Base-by-base conservation (phyloP, 2,888 invertebrate species). In the Conus canariensis region DNA sequence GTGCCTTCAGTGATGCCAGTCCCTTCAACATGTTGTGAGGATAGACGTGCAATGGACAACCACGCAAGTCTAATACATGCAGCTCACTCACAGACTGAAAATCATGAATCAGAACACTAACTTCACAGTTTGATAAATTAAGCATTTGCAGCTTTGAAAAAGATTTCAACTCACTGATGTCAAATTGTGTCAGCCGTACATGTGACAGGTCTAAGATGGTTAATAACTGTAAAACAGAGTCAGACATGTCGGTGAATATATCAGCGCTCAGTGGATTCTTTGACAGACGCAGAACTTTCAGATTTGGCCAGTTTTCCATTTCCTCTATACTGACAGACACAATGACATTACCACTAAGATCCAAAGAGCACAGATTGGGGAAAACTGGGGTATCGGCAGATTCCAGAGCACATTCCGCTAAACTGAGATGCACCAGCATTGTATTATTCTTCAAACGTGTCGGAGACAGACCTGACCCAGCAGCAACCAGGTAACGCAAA, bases 131-230 rank as follows among this genome's bases (percentile, higher is more conserved):
- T 8, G 88, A 82, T 8, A 88, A 64, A 19, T 88, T 88, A 5
- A 91, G 74, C 14, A 56, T 22, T 19, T 83, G 59, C 19, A 91
- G 30, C 16, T 74, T 87, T 8, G 30, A 19, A 97, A 97, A 96
- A 97, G 96, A 0, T 97, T 97, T 89, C 97, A 82, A 85, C 0
- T 19, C n/a, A 6, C 2, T 30, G 8, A 45, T 16, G 14, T 67
- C 12, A 4, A 86, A 10, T 67, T 64, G 12, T 12, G 25, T 14
- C 4, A 64, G 19, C 7, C 6, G 4, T 67, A 64, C 45, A 9
- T 60, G n/a, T 5, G 85, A 85, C 85, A 85, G n/a, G 30, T 85
- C 85, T 6, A 85, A 60, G 45, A 45, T 45, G 45, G 45, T 45
- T 45, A 45, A 45, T 56, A 12, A 19, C 25, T 14, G 14, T 22